A percentile compares a stretch with the other conserved stretches of the same genome.
Evolutionary conservation across 2,113 vertebrate genomes (phyloP).

Genomic region (Bungarus multicinctus): DNA sequence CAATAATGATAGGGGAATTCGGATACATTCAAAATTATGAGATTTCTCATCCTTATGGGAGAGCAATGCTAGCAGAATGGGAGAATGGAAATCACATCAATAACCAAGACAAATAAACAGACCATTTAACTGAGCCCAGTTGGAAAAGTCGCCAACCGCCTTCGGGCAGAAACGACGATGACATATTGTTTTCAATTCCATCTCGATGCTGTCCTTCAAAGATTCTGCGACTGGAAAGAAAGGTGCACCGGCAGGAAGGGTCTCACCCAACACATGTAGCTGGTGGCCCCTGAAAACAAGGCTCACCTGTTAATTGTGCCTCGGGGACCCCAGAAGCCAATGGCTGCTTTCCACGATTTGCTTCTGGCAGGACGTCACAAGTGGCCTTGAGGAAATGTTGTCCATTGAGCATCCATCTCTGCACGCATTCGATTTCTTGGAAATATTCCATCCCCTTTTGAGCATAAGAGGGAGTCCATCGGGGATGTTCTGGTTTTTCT

Average conservation of each 20-base stretch:
- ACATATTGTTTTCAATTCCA: background rate
- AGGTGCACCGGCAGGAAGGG: background rate
- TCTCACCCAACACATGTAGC: background rate
- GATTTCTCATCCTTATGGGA: background rate
- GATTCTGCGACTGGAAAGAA: background rate
- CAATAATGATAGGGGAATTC: background rate
- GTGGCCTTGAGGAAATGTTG: background rate
- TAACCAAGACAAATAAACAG: background rate
- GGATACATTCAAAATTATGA: background rate
- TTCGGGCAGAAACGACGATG: too few relatives aligned
- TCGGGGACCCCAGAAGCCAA: background rate
- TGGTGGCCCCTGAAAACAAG: background rate
- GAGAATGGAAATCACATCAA: background rate
- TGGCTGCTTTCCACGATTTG: background rate
- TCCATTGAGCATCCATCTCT: background rate
- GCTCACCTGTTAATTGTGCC: background rate
- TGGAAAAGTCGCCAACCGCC: background rate
- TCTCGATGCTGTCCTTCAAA: background rate
- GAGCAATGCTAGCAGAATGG: too few relatives aligned
- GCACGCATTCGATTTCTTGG: background rate
- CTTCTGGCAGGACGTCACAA: background rate
- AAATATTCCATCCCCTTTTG: background rate
- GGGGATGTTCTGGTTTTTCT: background rate
- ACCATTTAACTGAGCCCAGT: background rate
- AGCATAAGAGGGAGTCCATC: background rate